A percentile compares a stretch with the other conserved stretches of the same genome.
These are phyloP conservation scores for Sialia sialis DNA, from an alignment of 2,113 vertebrate genomes.

Conservation along the genomic window DNA sequence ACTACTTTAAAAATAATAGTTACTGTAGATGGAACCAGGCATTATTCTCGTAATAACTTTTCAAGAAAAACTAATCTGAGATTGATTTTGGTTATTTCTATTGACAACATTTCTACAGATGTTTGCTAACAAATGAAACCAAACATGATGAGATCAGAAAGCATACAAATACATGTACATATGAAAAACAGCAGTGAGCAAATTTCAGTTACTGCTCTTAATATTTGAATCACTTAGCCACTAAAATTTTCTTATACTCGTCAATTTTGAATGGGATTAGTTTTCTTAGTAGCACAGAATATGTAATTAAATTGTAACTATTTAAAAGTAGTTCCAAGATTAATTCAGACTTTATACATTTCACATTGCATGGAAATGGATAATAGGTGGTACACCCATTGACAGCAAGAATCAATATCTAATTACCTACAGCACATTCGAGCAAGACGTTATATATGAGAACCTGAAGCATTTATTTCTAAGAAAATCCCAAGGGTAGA, in stretches of 20 bases:
- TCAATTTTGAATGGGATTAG: conserved; percentile 7
- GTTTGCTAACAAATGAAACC: neutral
- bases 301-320: conserved; percentile 50
- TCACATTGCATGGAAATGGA: conserved; percentile 56
- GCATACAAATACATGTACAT: neutral
- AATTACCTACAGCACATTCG: conserved; percentile 80
- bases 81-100: neutral
- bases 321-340: conserved; percentile 63
- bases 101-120: neutral
- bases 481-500: conserved; percentile 26
- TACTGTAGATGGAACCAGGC: neutral
- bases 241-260: neutral
- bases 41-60: neutral
- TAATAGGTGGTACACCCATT: conserved; percentile 66
- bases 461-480: conserved; percentile 50
- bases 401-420: conserved; percentile 83
- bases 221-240: neutral
- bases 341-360: conserved; percentile 68
- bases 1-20: neutral
- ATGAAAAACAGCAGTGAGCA: neutral
- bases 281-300: neutral
- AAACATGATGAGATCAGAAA: neutral
- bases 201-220: neutral
- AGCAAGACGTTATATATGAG: conserved; percentile 31
- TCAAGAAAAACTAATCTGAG: neutral